Evolutionary conservation across 2,113 vertebrate genomes (phyloP).

Genomic region (Maccullochella peelii): DNA sequence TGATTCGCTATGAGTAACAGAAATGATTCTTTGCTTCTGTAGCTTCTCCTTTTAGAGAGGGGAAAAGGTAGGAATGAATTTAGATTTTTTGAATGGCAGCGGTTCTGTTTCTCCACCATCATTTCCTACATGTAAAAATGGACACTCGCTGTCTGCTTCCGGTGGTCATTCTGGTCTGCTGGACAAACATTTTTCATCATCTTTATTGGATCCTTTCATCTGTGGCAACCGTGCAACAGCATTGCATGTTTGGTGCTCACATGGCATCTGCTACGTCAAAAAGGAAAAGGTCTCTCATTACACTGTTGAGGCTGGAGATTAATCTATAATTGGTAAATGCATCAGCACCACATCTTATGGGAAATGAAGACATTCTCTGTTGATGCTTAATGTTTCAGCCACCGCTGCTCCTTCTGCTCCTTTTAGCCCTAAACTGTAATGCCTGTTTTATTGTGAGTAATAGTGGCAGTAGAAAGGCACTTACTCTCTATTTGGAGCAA

Average conservation of each 20-base stretch:
- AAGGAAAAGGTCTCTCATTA: slow-evolving; percentile 57
- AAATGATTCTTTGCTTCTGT: slow-evolving; percentile 33
- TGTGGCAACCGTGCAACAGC: slow-evolving; percentile 13
- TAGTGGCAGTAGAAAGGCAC: slow-evolving; percentile 61
- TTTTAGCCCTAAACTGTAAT: slow-evolving; percentile 52
- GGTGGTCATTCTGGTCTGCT: slow-evolving; percentile 19
- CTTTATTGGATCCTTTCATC: slow-evolving; percentile 32
- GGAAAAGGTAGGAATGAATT: slow-evolving; percentile 38
- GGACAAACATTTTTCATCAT: slow-evolving; percentile 12
- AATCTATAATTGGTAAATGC: slow-evolving; percentile 67
- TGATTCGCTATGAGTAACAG: slow-evolving; percentile 20
- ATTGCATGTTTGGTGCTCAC: slow-evolving; percentile 50
- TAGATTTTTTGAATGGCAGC: neutral
- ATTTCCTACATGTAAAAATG: slow-evolving; percentile 39
- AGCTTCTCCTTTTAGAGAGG: slow-evolving; percentile 1
- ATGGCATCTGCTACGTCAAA: slow-evolving; percentile 43
- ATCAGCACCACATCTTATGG: slow-evolving; percentile 52
- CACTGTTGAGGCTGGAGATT: slow-evolving; percentile 46
- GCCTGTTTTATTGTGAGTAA: slow-evolving; percentile 67
- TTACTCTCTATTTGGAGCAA: slow-evolving; percentile 64
- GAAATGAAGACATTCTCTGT: slow-evolving; percentile 35
- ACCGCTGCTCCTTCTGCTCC: slow-evolving; percentile 38
- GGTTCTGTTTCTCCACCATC: slow-evolving; percentile 1
- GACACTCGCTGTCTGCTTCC: neutral
- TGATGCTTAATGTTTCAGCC: slow-evolving; percentile 50